A percentile compares a stretch with the other conserved stretches of the same genome.
These are phyloP conservation scores for Thunnus albacares DNA, from an alignment of 2,797 vertebrate species.

Conservation along the genomic window DNA sequence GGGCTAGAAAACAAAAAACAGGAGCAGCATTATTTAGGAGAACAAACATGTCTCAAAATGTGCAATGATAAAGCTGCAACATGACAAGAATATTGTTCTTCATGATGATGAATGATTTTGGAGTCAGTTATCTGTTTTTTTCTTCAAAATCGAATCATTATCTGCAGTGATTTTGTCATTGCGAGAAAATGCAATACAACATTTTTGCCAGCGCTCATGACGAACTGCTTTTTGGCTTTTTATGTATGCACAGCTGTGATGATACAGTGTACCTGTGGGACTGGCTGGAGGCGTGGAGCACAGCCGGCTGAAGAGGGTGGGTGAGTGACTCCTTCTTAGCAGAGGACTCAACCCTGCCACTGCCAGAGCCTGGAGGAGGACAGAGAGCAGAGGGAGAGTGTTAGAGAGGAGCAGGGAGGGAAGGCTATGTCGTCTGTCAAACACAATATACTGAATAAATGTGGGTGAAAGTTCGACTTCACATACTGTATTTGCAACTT, in stretches of 20 bases:
- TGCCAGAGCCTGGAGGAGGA: constrained; percentile 89
- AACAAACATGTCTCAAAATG: neutral
- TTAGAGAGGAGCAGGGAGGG: neutral
- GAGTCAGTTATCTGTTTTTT: neutral
- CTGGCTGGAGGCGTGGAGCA: constrained; percentile 92
- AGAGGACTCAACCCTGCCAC: constrained; percentile 96
- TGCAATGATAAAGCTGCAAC: neutral
- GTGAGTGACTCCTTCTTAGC: constrained; percentile 95
- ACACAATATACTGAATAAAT: neutral
- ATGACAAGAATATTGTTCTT: neutral
- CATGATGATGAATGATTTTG: neutral
- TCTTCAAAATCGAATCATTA: too few species aligned
- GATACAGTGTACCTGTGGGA: constrained; percentile 79
- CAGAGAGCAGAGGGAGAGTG: constrained; percentile 4
- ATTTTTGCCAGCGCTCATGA: neutral
- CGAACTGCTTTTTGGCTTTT: neutral
- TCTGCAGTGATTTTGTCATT: neutral
- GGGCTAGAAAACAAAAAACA: constrained; percentile 47
- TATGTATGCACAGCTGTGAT: neutral
- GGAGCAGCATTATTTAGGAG: neutral
- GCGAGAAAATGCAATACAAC: neutral
- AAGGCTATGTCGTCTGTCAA: neutral
- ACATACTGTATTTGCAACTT: constrained; percentile 1
- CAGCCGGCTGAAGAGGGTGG: constrained; percentile 89
- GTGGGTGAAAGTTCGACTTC: neutral